These are phyloP conservation scores for Caenorhabditis afra DNA, from an alignment of 2,888 invertebrate genomes.

Conservation along the genomic window DNA sequence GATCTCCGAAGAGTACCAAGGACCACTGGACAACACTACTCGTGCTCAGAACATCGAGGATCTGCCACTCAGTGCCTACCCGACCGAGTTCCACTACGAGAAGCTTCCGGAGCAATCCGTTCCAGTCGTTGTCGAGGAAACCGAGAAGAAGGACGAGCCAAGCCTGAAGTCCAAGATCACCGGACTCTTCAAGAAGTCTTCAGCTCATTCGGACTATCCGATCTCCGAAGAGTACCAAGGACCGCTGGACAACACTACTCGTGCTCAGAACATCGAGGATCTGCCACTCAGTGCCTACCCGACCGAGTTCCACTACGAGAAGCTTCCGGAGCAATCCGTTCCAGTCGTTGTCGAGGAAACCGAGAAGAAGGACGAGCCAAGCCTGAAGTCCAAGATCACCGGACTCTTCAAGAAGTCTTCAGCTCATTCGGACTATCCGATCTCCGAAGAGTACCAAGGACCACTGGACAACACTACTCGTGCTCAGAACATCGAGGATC, in stretches of 20 bases:
- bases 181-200: conserved; percentile 20
- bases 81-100: conserved; percentile 17
- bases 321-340: conserved; percentile 15
- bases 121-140: conserved; percentile 16
- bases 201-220: conserved; percentile 30
- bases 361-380: conserved; percentile 36
- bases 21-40: conserved; percentile 57
- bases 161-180: conserved; percentile 17
- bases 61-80: conserved; percentile 52
- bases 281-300: conserved; percentile 19
- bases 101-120: conserved; percentile 12
- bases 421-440: conserved; percentile 35
- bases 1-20: conserved; percentile 53
- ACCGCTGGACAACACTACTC: conserved; percentile 23
- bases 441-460: conserved; percentile 27
- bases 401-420: conserved; percentile 40
- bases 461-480: conserved; percentile 23
- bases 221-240: conserved; percentile 15
- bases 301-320: conserved; percentile 31
- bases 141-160: conserved; percentile 21
- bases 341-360: conserved; percentile 20
- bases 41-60: conserved; percentile 55
- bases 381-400: conserved; percentile 34
- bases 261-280: conserved; percentile 19
- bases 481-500: conserved; percentile 2